These are phyloP conservation scores for Trichomalopsis sarcophagae DNA, from an alignment of 1,140 invertebrate species.

Conservation along the genomic window DNA sequence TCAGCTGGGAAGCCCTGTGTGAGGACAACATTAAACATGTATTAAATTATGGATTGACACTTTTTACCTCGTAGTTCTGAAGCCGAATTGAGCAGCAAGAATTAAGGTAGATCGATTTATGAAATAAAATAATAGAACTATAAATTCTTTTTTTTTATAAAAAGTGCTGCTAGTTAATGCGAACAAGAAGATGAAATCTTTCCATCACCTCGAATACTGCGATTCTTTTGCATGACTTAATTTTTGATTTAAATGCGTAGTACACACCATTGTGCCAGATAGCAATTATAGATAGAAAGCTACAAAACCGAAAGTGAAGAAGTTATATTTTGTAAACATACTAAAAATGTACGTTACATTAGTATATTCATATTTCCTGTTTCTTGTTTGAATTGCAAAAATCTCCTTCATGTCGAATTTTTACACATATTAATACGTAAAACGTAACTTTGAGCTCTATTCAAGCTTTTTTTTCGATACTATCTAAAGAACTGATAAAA, in stretches of 20 bases:
- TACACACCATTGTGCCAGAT: too few species aligned
- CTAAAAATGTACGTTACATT: too few species aligned
- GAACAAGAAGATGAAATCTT: neutral
- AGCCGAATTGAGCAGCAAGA: neutral
- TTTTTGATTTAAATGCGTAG: neutral
- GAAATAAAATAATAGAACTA: neutral
- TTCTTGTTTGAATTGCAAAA: too few species aligned
- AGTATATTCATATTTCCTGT: too few species aligned
- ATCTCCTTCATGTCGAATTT: too few species aligned
- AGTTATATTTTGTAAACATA: too few species aligned
- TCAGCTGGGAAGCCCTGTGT: constrained; percentile 93
- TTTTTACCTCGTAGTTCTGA: neutral
- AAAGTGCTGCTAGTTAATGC: neutral
- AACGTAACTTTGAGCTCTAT: too few species aligned
- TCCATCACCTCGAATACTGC: neutral
- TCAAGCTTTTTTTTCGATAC: too few species aligned
- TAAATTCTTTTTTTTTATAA: neutral
- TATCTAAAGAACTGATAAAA: neutral
- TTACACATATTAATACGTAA: too few species aligned
- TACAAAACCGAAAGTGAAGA: too few species aligned
- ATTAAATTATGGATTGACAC: neutral
- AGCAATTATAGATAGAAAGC: too few species aligned
- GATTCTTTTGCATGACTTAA: neutral
- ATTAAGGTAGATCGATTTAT: neutral
- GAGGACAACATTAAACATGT: neutral